A percentile compares a stretch with the other conserved stretches of the same genome.
phyloP scores from a whole-genome alignment of 1,140 invertebrate genomes.

The Anastatus disparis region DNA sequence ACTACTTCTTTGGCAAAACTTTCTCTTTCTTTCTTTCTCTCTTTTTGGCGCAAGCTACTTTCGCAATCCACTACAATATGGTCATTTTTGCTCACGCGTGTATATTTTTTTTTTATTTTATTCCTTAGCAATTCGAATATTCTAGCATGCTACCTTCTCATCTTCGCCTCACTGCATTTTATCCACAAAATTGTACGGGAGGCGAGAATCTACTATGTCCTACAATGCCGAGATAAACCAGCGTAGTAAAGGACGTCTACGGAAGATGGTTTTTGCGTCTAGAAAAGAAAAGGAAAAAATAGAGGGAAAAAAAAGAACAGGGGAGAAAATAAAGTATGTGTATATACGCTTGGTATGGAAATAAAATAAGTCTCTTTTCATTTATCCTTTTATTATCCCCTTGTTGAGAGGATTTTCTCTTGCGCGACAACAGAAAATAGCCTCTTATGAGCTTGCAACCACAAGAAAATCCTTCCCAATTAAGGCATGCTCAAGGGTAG shows the following conservation, averaged over 20 bases:
- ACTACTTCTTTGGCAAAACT: no score
- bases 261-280: background rate
- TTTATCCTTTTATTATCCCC: constrained; percentile 11
- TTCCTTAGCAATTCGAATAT: no score
- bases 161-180: no score
- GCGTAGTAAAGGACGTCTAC: no score
- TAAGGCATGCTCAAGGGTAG: background rate
- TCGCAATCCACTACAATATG: no score
- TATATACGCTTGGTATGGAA: background rate
- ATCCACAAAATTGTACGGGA: no score
- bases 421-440: background rate
- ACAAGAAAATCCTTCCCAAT: constrained; percentile 7
- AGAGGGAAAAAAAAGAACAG: background rate
- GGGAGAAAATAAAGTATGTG: no score
- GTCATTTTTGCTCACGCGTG: constrained; percentile 29
- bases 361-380: constrained; percentile 10
- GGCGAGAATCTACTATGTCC: constrained; percentile 14
- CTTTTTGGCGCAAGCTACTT: background rate
- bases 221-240: constrained; percentile 6
- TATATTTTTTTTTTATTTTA: no score
- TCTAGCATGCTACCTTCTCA: no score
- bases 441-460: background rate
- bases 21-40: background rate
- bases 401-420: background rate
- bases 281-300: background rate